Percentiles rank a stretch among this genome's conserved stretches.
These are phyloP conservation scores for Ctenosaura bakeri DNA, from an alignment of 2,797 vertebrate species.

Conservation along the genomic window DNA sequence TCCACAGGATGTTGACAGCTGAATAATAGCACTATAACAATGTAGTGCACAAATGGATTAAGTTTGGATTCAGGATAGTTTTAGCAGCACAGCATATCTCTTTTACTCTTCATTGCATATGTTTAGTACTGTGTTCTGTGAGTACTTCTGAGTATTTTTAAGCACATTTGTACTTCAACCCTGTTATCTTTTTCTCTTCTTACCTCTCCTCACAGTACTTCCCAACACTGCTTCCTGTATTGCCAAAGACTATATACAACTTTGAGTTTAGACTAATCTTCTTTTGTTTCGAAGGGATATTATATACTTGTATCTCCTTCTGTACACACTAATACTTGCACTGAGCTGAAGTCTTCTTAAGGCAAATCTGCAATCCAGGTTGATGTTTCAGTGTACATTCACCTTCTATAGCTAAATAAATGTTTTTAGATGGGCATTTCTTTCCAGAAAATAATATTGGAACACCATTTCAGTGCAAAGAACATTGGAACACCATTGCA, in stretches of 20 bases:
- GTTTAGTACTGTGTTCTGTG: not conserved
- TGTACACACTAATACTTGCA: not conserved
- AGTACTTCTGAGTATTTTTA: not conserved
- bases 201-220: not conserved
- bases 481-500: constrained; percentile 15
- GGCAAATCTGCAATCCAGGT: constrained; percentile 43
- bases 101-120: not conserved
- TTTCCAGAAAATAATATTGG: not conserved
- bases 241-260: not conserved
- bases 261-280: not conserved
- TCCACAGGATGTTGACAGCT: too few relatives aligned
- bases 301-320: constrained; percentile 29
- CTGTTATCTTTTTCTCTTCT: not conserved
- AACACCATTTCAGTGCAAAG: constrained; percentile 16
- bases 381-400: constrained; percentile 52
- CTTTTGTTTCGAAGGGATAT: not conserved
- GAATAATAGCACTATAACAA: too few relatives aligned
- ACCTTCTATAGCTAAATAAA: not conserved
- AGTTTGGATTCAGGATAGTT: not conserved
- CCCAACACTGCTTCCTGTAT: not conserved
- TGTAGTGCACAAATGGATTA: too few relatives aligned
- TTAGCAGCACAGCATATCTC: not conserved
- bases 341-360: constrained; percentile 38
- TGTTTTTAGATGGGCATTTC: constrained; percentile 30
- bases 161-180: not conserved